Percentiles rank a stretch among this genome's conserved stretches.
Conservation (phyloP, 2,888 invertebrate species). For the Rhogogaster chlorosoma region DNA sequence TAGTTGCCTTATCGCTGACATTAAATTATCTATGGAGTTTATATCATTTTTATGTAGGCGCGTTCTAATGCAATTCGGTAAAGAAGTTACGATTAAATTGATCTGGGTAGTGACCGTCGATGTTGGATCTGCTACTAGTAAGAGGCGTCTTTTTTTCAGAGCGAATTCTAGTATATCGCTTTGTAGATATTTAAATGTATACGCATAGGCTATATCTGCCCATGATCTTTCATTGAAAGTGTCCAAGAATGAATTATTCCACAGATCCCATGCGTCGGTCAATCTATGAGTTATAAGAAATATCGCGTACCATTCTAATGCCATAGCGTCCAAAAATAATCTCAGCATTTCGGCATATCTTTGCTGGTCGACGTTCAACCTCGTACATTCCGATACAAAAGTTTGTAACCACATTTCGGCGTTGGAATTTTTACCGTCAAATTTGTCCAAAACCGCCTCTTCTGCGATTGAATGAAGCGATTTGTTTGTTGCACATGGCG, state of each 20-base stretch:
- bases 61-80: conserved; percentile 35
- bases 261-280: conserved; percentile 40
- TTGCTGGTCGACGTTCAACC: conserved; percentile 33
- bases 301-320: conserved; percentile 47
- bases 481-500: background rate
- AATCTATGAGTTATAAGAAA: conserved; percentile 26
- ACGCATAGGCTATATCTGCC: conserved; percentile 49
- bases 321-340: conserved; percentile 48
- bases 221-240: conserved; percentile 42
- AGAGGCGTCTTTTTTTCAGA: conserved; percentile 47
- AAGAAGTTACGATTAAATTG: conserved; percentile 32
- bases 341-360: conserved; percentile 41
- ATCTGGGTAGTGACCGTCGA: conserved; percentile 31
- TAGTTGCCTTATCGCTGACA: conserved; percentile 16
- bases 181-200: conserved; percentile 40
- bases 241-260: conserved; percentile 38
- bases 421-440: conserved; percentile 47
- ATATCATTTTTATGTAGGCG: conserved; percentile 38
- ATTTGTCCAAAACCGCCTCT: conserved; percentile 49
- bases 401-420: conserved; percentile 38
- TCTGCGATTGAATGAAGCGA: background rate
- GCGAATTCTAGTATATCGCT: conserved; percentile 49
- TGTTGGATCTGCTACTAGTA: conserved; percentile 39
- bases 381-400: conserved; percentile 37
- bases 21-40: conserved; percentile 34